Evolutionary conservation across 1,140 invertebrate species (phyloP).

Genomic region (Ceratosolen solmsi): DNA sequence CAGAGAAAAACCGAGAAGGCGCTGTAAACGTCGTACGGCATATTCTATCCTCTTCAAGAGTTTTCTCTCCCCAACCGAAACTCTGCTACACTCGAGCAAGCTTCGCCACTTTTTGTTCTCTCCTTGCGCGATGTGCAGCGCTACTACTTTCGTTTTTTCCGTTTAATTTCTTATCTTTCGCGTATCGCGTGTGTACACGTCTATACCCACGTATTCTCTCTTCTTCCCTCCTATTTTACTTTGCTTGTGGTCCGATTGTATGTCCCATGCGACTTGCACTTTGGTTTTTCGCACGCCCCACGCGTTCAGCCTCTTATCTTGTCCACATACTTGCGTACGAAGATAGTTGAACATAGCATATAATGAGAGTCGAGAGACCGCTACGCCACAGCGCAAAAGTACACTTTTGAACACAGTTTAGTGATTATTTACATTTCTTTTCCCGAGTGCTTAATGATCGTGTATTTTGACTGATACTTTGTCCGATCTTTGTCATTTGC

Average conservation of each 20-base stretch:
- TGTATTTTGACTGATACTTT: too few species aligned
- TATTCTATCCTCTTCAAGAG: constrained; percentile 13
- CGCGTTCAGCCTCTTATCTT: not conserved
- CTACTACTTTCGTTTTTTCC: not conserved
- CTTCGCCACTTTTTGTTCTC: not conserved
- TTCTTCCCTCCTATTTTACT: not conserved
- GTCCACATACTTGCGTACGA: not conserved
- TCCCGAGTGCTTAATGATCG: too few species aligned
- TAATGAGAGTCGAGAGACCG: not conserved
- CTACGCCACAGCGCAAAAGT: not conserved
- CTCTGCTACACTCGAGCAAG: not conserved
- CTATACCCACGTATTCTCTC: not conserved
- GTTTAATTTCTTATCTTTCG: not conserved
- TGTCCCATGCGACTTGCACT: not conserved
- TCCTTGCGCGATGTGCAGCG: not conserved
- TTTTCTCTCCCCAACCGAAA: constrained; percentile 25
- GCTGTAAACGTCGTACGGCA: not conserved
- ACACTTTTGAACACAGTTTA: too few species aligned
- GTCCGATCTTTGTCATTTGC: too few species aligned
- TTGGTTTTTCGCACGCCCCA: not conserved
- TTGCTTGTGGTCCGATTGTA: not conserved
- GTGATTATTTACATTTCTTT: too few species aligned
- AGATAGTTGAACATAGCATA: not conserved
- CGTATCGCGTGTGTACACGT: not conserved
- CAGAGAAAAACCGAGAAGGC: constrained; percentile 8